Evolutionary conservation across 2,797 vertebrate species (phyloP), one percentile per base, ranked within the genome.

Genomic region (Psittacula echo): DNA sequence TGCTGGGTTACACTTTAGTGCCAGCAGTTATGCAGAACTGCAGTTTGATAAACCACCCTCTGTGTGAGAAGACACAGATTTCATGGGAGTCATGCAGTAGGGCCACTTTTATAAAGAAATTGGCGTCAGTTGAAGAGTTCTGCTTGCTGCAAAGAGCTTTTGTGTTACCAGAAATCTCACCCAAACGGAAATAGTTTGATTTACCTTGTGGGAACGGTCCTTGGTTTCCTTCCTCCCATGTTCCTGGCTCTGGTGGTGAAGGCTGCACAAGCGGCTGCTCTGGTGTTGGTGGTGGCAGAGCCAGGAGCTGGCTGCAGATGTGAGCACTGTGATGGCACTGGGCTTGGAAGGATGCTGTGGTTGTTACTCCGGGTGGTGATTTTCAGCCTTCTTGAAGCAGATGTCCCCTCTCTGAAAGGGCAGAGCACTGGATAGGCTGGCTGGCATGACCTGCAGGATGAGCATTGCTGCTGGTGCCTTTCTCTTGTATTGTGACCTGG

Each of bases 401-500:
- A 13, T 58, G 18, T 64, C 39, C 47, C 32, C 53, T n/a, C 29
- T 53, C 32, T 48, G 48, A 68, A 39, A 14, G 61, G 20, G 50
- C 30, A 24, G 53, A 37, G 56, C 48, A 29, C 61, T n/a, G 30
- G 39, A 32, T 9, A 23, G 54, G 54, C 67, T 47, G 29, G 37
- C 47, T 73, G 56, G 44, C 11, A 37, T 0, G 1, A n/a, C 56
- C 44, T 30, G 24, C 53, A 30, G n/a, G 32, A 23, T 6, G 34
- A 27, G 9, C 15, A 5, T 75, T 60, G 51, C 64, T 76, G 30
- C 45, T 65, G 39, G 16, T 85, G 26, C 65, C 41, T 65, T 60
- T 50, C 17, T 65, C 23, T 30, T 37, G 41, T 26, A 10, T 29
- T 7, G 5, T 7, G 20, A 27, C 30, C 30, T 19, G 0, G 0